Conservation (phyloP, 2,113 vertebrate genomes). For the Atherinomorus stipes region DNA sequence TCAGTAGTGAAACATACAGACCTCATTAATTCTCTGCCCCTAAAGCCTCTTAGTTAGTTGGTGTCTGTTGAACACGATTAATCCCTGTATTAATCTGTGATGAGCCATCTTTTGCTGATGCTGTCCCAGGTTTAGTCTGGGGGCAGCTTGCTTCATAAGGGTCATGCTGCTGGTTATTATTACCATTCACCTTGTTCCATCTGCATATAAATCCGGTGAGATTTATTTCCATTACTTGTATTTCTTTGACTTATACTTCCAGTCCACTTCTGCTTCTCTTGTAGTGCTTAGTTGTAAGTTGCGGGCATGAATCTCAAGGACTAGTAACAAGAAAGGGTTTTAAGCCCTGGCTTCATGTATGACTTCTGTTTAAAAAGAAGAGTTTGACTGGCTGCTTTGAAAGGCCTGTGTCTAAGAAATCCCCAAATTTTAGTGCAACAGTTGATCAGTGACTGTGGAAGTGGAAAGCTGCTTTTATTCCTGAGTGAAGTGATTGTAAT, state of each 20-base stretch:
- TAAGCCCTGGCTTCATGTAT: background rate
- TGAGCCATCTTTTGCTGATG: slow-evolving; percentile 63
- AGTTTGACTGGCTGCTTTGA: background rate
- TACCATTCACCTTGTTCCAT: background rate
- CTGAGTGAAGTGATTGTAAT: slow-evolving; percentile 12
- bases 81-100: slow-evolving; percentile 73
- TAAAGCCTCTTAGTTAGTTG: slow-evolving; percentile 70
- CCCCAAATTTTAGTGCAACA: slow-evolving; percentile 2
- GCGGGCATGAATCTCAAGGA: too few relatives aligned
- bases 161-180: slow-evolving; percentile 14
- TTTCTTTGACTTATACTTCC: background rate
- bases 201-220: background rate
- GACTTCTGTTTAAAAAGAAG: background rate
- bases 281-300: background rate
- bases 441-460: background rate
- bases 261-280: background rate
- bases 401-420: background rate
- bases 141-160: slow-evolving; percentile 44
- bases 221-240: background rate
- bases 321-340: background rate
- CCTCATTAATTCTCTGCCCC: slow-evolving; percentile 40
- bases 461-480: slow-evolving; percentile 15
- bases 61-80: slow-evolving; percentile 65
- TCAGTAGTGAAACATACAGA: slow-evolving; percentile 18
- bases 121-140: slow-evolving; percentile 48